Base-by-base conservation (phyloP, 2,113 vertebrate species). In the Tetrax tetrax region DNA sequence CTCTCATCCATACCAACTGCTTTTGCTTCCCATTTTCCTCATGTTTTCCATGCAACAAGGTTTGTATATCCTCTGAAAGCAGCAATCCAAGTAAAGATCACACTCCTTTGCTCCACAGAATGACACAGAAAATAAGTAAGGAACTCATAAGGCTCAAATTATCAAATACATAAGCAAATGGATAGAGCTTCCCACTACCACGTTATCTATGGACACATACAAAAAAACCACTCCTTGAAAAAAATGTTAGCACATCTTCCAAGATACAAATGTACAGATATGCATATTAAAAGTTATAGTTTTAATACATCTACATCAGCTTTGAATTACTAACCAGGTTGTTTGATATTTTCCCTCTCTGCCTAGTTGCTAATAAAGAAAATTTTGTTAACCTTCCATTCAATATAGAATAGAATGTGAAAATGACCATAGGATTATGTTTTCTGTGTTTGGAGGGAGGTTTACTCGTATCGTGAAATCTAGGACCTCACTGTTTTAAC, bases 11-110 rank as follows among this genome's bases (percentile, higher is more conserved):
- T 7, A 1, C 3, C 24, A 78, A 37, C 19, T 54, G 28, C 16
- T 53, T 71, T 50, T 50, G 28, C 31, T 53, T 68, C 10, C 1
- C 28, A 11, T 53, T 90, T 60, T 51, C 35, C 77, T 60, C 29
- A 22, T 17, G 5, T 79, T 51, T 86, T 35, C 48, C 14, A 12
- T 12, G 6, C 37, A 53, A 37, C 2, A 29, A 64, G 2, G 14
- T 79, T 53, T 53, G 4, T 10, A 4, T 13, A 53, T 57, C 20
- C 12, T 45, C 74, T 66, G 23, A 22, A 92, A 41, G 25, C 10
- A 35, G 13, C 0, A 0, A 54, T 25, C 23, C 25, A 27, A 1
- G 0, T 29, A 56, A 10, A 41, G 4, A 63, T 24, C 43, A 41
- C 27, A 21, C 5, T 59, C 5, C 22, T 57, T 12, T 20, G 7